Evolutionary conservation across 2,797 vertebrate genomes (phyloP).

Genomic region (Okamejei kenojei): DNA sequence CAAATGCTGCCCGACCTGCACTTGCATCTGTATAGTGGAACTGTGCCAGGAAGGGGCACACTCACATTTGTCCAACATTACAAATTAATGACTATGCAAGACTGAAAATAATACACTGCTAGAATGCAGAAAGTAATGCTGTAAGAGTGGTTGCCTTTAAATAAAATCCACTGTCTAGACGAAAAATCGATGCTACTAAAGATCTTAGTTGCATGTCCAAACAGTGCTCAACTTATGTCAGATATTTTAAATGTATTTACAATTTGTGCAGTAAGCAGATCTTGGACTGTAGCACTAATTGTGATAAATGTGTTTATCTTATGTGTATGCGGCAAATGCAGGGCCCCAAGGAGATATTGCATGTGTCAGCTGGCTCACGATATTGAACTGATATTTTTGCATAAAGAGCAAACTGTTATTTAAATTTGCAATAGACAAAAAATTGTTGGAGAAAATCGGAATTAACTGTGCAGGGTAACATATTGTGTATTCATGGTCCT

Average conservation of each 20-base stretch:
- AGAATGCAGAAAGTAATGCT: too few species aligned
- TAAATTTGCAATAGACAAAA: background rate
- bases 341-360: background rate
- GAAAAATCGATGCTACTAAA: background rate
- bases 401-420: background rate
- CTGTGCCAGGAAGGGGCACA: background rate
- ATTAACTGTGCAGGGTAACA: background rate
- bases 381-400: background rate
- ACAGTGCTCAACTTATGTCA: background rate
- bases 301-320: conserved; percentile 25
- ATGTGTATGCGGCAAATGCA: background rate
- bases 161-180: background rate
- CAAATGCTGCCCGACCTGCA: too few species aligned
- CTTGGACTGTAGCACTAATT: conserved; percentile 4
- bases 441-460: background rate
- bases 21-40: background rate
- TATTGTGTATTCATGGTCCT: background rate
- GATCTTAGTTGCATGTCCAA: background rate
- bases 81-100: background rate
- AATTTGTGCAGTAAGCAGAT: background rate
- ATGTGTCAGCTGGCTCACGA: background rate
- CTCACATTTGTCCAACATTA: background rate
- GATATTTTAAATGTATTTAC: too few species aligned
- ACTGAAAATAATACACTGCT: background rate
- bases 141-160: background rate